These are phyloP conservation scores for Sarcophaga carnaria DNA, from an alignment of 2,888 invertebrate species.

Conservation along the genomic window DNA sequence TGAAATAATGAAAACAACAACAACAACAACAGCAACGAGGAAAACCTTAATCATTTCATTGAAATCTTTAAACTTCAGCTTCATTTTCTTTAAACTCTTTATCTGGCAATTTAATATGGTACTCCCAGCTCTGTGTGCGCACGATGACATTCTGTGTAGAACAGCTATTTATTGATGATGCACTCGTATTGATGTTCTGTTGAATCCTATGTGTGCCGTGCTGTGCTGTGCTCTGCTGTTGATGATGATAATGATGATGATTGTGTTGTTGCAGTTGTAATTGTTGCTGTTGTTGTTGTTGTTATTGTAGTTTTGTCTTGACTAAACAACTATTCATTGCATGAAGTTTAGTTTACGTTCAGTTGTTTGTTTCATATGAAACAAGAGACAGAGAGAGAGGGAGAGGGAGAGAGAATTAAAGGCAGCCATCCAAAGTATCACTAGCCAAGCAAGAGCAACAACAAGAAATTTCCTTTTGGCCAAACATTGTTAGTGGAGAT, in stretches of 20 bases:
- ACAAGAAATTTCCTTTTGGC: conserved; percentile 26
- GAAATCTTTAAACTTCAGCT: not conserved
- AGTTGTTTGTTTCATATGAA: conserved; percentile 28
- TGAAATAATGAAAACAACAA: not conserved
- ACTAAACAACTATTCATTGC: conserved; percentile 54
- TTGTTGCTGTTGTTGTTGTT: conserved; percentile 1
- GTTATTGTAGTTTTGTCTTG: conserved; percentile 34
- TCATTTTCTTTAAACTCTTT: not conserved
- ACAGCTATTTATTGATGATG: conserved; percentile 15
- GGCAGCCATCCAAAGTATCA: not conserved
- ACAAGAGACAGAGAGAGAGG: not conserved
- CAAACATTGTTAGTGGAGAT: conserved; percentile 24
- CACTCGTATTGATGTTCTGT: conserved; percentile 38
- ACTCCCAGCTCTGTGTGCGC: not conserved
- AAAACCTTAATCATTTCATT: not conserved
- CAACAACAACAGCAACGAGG: not conserved
- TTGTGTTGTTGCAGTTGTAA: not conserved
- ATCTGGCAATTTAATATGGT: not conserved
- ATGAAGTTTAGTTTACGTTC: conserved; percentile 39
- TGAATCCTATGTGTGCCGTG: not conserved
- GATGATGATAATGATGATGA: not conserved
- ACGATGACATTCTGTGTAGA: not conserved
- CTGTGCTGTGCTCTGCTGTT: conserved; percentile 13
- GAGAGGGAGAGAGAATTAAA: not conserved
- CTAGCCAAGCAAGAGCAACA: not conserved